Percentiles rank a stretch among this genome's conserved stretches.
These are phyloP conservation scores for Crotalus horridus DNA, from an alignment of 2,113 vertebrate genomes.

Conservation along the genomic window DNA sequence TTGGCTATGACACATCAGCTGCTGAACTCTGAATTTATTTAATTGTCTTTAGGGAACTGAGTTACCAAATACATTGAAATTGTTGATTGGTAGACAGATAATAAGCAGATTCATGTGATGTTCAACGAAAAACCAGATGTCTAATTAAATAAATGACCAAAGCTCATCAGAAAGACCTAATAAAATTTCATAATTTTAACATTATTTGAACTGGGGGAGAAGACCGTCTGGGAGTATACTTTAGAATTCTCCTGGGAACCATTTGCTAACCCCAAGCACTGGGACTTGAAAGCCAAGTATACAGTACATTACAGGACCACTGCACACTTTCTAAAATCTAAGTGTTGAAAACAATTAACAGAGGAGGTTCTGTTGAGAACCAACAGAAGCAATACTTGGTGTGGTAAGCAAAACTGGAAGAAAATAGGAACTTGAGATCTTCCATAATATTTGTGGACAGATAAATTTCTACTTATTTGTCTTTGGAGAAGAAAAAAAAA, in stretches of 20 bases:
- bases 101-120: neutral
- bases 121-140: neutral
- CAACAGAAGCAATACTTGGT: neutral
- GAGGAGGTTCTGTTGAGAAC: neutral
- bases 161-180: neutral
- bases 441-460: neutral
- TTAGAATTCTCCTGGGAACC: neutral
- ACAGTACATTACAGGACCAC: neutral
- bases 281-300: neutral
- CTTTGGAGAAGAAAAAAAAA: neutral
- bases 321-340: neutral
- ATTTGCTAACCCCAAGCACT: neutral
- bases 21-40: neutral
- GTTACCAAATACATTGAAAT: neutral
- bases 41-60: neutral
- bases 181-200: neutral
- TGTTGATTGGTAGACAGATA: neutral
- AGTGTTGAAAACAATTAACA: neutral
- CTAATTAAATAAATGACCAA: neutral
- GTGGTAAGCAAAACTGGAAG: neutral
- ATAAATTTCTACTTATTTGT: neutral
- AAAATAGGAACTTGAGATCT: neutral
- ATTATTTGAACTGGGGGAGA: neutral
- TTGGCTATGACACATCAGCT: neutral
- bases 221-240: neutral